Evolutionary conservation across 2,797 vertebrate species (phyloP).

Genomic region (Astyanax mexicanus): DNA sequence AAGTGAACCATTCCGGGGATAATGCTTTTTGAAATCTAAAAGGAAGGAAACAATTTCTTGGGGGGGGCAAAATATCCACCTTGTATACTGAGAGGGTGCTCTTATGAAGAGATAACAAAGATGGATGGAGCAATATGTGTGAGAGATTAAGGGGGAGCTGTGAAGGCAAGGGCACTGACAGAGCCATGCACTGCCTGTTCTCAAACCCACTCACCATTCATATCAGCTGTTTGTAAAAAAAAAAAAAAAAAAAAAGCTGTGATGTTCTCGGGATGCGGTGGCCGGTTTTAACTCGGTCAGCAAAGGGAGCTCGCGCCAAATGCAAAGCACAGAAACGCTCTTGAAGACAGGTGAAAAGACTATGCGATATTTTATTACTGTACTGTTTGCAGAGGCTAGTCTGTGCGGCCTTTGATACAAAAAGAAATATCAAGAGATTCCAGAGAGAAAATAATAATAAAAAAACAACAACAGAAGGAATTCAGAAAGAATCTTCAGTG

Average conservation of each 20-base stretch:
- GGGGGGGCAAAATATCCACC: conserved; percentile 37
- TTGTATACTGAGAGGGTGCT: conserved; percentile 54
- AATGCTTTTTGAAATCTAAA: conserved; percentile 55
- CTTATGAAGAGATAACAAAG: conserved; percentile 63
- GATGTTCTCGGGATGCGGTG: conserved; percentile 51
- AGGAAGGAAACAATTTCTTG: conserved; percentile 59
- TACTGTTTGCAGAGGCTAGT: background rate
- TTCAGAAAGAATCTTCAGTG: no score
- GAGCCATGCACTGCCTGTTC: conserved; percentile 47
- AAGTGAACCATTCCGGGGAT: conserved; percentile 49
- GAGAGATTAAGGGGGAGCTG: conserved; percentile 58
- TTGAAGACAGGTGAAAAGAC: background rate
- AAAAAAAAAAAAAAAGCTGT: no score
- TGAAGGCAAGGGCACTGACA: conserved; percentile 57
- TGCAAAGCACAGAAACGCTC: no score
- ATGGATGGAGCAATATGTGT: conserved; percentile 65
- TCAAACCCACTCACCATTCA: conserved; percentile 56
- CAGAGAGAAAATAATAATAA: no score
- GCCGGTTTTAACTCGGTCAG: conserved; percentile 43
- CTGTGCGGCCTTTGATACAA: background rate
- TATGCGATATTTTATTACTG: conserved; percentile 20
- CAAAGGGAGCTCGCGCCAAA: conserved; percentile 24
- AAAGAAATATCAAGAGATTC: background rate
- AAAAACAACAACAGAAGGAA: no score
- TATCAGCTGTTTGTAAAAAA: conserved; percentile 51